Percentiles rank a stretch among this genome's conserved stretches.
Evolutionary conservation across 2,888 invertebrate genomes (phyloP).

Genomic region (Scrobipalpa atriplicella): DNA sequence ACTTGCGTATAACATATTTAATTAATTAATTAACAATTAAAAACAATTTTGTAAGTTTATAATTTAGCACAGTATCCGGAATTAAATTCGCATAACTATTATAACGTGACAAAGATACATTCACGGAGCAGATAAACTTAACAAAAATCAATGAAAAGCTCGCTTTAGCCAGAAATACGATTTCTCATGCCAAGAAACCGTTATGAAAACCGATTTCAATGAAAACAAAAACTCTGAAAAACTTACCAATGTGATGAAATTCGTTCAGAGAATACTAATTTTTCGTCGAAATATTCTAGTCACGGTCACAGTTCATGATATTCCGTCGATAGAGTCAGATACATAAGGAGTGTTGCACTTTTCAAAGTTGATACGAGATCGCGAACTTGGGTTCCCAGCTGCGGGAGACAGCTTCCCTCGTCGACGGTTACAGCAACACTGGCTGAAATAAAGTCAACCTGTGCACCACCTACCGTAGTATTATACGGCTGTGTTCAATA

Average conservation of each 20-base stretch:
- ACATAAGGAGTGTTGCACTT: conserved; percentile 8
- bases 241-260: conserved; percentile 10
- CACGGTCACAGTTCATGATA: not conserved
- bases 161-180: conserved; percentile 29
- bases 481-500: conserved; percentile 48
- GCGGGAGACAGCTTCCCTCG: conserved; percentile 49
- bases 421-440: conserved; percentile 57
- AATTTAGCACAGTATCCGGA: not conserved
- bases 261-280: not conserved
- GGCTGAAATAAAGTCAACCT: conserved; percentile 45
- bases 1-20: too few relatives aligned
- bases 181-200: conserved; percentile 36
- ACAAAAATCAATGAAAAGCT: conserved; percentile 33
- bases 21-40: too few relatives aligned
- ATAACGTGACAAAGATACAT: conserved; percentile 4
- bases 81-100: conserved; percentile 17
- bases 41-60: too few relatives aligned
- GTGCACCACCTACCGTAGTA: conserved; percentile 67
- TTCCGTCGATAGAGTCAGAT: not conserved
- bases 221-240: conserved; percentile 22
- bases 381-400: conserved; percentile 2
- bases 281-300: not conserved
- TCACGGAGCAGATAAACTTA: conserved; percentile 21
- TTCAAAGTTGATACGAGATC: conserved; percentile 10
- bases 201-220: conserved; percentile 22